These are phyloP conservation scores for Lithobates sylvaticus DNA, from an alignment of 2,797 vertebrate genomes.

Conservation along the genomic window DNA sequence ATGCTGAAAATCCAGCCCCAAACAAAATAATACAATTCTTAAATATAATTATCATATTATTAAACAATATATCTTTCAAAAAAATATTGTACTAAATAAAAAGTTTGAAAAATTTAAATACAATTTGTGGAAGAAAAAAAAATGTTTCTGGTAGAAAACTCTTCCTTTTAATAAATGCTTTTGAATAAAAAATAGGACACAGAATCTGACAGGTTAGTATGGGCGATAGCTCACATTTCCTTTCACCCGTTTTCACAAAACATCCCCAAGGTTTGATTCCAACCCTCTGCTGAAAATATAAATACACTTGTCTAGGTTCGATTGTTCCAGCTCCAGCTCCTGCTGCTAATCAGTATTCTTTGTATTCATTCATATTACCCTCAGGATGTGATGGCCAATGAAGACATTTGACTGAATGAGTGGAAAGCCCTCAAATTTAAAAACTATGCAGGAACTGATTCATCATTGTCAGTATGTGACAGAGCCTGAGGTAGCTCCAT, in stretches of 20 bases:
- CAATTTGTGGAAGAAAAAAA: neutral
- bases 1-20: neutral
- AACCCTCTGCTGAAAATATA: conserved; percentile 1
- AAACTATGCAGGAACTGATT: conserved; percentile 58
- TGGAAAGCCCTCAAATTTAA: conserved; percentile 61
- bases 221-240: neutral
- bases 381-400: conserved; percentile 55
- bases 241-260: neutral
- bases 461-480: conserved; percentile 58
- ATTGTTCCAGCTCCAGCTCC: conserved; percentile 15
- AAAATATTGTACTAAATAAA: neutral
- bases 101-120: neutral
- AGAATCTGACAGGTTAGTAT: neutral
- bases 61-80: neutral
- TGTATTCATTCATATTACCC: conserved; percentile 55
- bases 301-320: conserved; percentile 30
- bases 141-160: neutral
- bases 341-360: conserved; percentile 59
- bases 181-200: no score
- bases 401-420: conserved; percentile 60
- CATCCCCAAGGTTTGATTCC: neutral
- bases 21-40: neutral
- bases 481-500: conserved; percentile 55
- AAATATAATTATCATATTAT: neutral
- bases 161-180: no score